phyloP scores from a whole-genome alignment of 2,888 invertebrate genomes.

The Callinectes sapidus region DNA sequence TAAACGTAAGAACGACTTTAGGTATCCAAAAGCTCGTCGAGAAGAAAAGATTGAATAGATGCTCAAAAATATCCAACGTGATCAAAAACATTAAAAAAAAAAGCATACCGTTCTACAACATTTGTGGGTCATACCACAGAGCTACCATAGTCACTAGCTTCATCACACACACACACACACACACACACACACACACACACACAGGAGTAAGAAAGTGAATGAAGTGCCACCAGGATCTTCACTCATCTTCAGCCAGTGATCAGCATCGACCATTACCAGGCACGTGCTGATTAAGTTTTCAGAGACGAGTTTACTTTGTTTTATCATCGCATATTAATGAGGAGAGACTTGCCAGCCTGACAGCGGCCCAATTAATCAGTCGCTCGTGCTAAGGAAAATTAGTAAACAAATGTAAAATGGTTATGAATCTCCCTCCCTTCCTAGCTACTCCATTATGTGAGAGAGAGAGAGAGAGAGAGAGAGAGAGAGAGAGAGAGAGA shows the following conservation, averaged over 20 bases:
- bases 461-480: no score
- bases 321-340: conserved; percentile 12
- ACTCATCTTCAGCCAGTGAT: not conserved
- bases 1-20: not conserved
- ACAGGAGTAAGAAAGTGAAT: not conserved
- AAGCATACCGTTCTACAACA: not conserved
- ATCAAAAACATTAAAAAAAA: not conserved
- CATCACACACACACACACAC: not conserved
- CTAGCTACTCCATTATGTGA: not conserved
- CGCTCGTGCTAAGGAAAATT: conserved; percentile 8
- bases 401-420: not conserved
- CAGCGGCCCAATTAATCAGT: conserved; percentile 15
- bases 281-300: conserved; percentile 23
- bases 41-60: not conserved
- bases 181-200: conserved; percentile 1
- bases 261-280: not conserved
- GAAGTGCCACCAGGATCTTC: not conserved
- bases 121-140: not conserved
- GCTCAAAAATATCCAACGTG: not conserved
- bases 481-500: no score
- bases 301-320: not conserved
- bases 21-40: not conserved
- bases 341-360: not conserved
- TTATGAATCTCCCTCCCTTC: not conserved
- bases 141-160: not conserved